phyloP scores from a whole-genome alignment of 2,113 vertebrate genomes.

The Gobius niger region DNA sequence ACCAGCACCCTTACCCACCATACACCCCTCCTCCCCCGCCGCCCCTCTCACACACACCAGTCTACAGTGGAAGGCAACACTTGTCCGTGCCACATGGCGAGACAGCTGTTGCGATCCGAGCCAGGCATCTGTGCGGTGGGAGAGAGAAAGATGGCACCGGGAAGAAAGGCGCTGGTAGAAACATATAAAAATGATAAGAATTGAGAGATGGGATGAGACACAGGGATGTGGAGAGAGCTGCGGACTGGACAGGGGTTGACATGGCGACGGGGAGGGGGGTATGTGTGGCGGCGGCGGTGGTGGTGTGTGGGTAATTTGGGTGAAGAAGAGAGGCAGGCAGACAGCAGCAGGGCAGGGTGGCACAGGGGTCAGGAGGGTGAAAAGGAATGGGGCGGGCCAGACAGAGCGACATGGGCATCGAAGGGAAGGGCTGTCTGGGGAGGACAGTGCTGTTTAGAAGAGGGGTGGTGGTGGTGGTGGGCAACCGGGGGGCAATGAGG shows the following conservation, averaged over 20 bases:
- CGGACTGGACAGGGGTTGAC: conserved; percentile 14
- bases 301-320: conserved; percentile 35
- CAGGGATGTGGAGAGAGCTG: conserved; percentile 3
- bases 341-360: conserved; percentile 67
- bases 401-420: conserved; percentile 55
- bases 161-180: conserved; percentile 28
- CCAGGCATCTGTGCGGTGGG: conserved; percentile 80
- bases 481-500: neutral
- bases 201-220: conserved; percentile 17
- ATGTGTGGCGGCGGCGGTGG: neutral
- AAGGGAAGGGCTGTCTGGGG: conserved; percentile 57
- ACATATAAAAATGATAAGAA: conserved; percentile 50
- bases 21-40: conserved; percentile 13
- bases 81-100: conserved; percentile 82
- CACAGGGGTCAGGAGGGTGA: conserved; percentile 60
- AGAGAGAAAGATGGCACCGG: conserved; percentile 36
- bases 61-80: conserved; percentile 77
- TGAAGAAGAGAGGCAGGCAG: conserved; percentile 48
- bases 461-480: conserved; percentile 22
- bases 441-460: neutral
- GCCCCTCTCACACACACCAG: conserved; percentile 23
- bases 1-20: conserved; percentile 21
- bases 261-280: neutral
- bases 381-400: conserved; percentile 65
- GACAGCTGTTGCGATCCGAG: conserved; percentile 82